Evolutionary conservation across 2,113 vertebrate species (phyloP), one percentile per base, ranked within the genome.

Genomic region (Pituophis catenifer): DNA sequence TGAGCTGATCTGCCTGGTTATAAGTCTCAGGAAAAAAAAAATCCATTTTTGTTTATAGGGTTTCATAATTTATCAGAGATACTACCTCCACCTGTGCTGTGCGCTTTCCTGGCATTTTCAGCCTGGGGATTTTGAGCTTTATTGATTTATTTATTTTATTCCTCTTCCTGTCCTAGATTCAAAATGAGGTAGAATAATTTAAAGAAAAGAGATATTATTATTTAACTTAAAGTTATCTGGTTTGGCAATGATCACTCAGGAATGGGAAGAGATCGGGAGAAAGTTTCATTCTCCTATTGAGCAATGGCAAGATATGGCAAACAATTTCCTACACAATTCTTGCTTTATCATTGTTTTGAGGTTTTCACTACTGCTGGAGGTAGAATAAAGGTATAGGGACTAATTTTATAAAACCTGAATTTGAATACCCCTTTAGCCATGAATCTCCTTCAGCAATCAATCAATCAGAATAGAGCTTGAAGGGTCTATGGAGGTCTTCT

Each of bases 121-220:
- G 81, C 93, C 91, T 88, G 85, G 91, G 88, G 91, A 92, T 54
- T 87, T 53, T 59, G 7, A 87, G 91, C 88, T 92, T 88, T 90
- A 92, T 92, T 92, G 75, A 94, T 90, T 92, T 92, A 92, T 70
- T 94, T 90, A 94, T 90, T 94, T 94, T 92, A 94, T 92, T 90
- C 91, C 81, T 92, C 52, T 90, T 70, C 21, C 75, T 75, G 87
- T 91, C 58, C 91, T 92, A 92, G 88, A 92, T 87, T 91, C 75
- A 48, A 26, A 58, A 44, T 50, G 17, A 92, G 91, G 55, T 38
- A 92, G 93, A 92, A 92, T 90, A 90, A 90, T 87, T 90, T 92
- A 90, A 90, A 92, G 55, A 53, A 57, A 65, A 86, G 65, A 58
- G 44, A 86, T 33, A 62, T 94, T 62, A 89, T 91, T 86, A 89